Percentiles rank a stretch among this genome's conserved stretches.
Conservation (phyloP, 1,140 invertebrate genomes). For the Varroa destructor region DNA sequence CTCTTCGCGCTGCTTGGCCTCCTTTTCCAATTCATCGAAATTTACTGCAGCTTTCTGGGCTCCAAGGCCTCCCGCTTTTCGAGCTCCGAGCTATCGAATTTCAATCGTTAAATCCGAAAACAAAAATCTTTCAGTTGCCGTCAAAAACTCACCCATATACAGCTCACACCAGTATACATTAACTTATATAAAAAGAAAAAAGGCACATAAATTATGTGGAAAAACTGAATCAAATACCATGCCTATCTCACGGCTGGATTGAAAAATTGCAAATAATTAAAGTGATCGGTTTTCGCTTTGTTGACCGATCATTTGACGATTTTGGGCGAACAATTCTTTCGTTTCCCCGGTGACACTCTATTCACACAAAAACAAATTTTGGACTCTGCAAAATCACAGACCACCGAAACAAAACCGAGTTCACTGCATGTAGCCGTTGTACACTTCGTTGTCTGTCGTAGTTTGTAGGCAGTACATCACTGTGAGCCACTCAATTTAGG, state of each 20-base stretch:
- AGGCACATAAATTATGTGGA: constrained; percentile 15
- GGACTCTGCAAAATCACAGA: too few relatives aligned
- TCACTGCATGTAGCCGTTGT: too few relatives aligned
- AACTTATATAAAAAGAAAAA: background rate
- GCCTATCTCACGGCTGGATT: too few relatives aligned
- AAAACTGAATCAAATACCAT: background rate
- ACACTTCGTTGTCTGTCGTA: too few relatives aligned
- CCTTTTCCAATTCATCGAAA: constrained; percentile 87
- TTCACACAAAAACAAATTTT: too few relatives aligned
- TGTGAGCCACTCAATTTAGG: too few relatives aligned
- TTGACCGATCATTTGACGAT: too few relatives aligned
- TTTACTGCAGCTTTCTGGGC: constrained; percentile 83
- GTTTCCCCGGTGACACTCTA: too few relatives aligned
- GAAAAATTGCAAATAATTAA: too few relatives aligned
- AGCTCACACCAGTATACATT: background rate
- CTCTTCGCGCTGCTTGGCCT: constrained; percentile 66
- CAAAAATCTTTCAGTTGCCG: background rate
- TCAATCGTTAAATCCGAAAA: constrained; percentile 28
- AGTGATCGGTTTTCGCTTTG: too few relatives aligned
- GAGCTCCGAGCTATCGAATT: constrained; percentile 55
- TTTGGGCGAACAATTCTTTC: too few relatives aligned
- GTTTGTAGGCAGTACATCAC: background rate
- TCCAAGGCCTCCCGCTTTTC: constrained; percentile 68
- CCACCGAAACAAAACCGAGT: too few relatives aligned
- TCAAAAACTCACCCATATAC: background rate